Evolutionary conservation across 2,113 vertebrate species (phyloP), one percentile per base, ranked within the genome.

Genomic region (Antidorcas marsupialis): DNA sequence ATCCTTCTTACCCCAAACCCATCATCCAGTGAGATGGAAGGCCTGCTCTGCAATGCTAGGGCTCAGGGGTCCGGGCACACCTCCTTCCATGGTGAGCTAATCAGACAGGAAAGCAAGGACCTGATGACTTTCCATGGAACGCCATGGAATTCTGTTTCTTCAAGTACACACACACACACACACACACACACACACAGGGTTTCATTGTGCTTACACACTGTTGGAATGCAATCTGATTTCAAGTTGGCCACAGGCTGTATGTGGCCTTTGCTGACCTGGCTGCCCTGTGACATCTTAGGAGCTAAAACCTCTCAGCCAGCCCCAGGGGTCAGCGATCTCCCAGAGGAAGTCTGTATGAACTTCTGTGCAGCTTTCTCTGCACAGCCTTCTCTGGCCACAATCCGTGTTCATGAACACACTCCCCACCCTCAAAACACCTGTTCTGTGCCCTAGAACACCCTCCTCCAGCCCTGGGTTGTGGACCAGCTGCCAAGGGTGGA

Each of bases 381-480:
- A 15, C 94, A 96, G 90, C 95, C 97, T 97, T 97, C 95, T 71
- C 76, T 83, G 84, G n/a, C 30, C 12, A 23, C 47, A 76, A 84
- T 91, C 93, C 97, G 62, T 96, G 82, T 79, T 95, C 62, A 53
- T 6, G 87, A 95, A 64, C 82, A 12, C 6, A 82, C 79, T 92
- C 47, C 88, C 79, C 87, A 88, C 28, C 60, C 84, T 28, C 87
- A 94, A 84, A 95, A 94, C 83, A 94, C 95, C 67, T 12, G 67
- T 92, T 78, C 12, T 81, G 28, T 87, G 43, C 21, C 74, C 79
- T 76, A 81, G 94, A 82, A 95, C 82, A 84, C 74, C 47, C 81
- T 59, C 84, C 89, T 81, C 13, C 21, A 76, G 74, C 64, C 64
- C 67, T 82, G 87, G n/a, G 23, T 53, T 53, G 84, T 95, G 33